Evolutionary conservation across 2,888 invertebrate species (phyloP), one percentile per base, ranked within the genome.

Genomic region (Parasteatoda lunata): DNA sequence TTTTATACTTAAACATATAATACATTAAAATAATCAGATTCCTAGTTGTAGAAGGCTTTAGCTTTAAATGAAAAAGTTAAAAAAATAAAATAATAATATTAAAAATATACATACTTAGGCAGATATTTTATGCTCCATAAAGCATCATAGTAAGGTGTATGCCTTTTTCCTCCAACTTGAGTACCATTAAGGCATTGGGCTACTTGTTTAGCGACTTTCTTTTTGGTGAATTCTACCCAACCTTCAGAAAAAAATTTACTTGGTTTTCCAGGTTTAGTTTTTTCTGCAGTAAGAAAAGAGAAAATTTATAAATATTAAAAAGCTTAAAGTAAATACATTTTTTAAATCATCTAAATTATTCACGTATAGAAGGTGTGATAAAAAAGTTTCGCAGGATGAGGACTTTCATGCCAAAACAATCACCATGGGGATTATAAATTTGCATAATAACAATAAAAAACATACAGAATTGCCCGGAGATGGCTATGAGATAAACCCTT

Each of bases 121-220:
- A 99, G 94, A 92, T 98, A 99, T 92, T 98, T 99, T 89, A 99
- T 96, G 91, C 96, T 97, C 99, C 99, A 99, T 66, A 98, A 93
- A 91, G 95, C 94, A 90, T 98, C 98, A 91, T 95, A 97, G 91
- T 97, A 97, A 90, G 95, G 95, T 30, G 96, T 96, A 90, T 95
- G 95, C 91, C 97, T 97, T 89, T 96, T 95, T 0, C 95, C 95
- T 5, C 96, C 96, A 76, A 98, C 96, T 87, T 88, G 95, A 79
- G 94, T 95, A 91, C 96, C 97, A 91, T 99, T 98, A n/a, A 99
- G 92, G 76, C 94, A 92, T 0, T 92, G 91, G 0, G 97, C 97
- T n/a, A 98, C 96, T 91, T 94, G 93, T 92, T 98, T 98, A 0
- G 98, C 98, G 3, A 95, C 93, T 90, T 94, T 95, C 92, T 98